These are phyloP conservation scores for Ibycter americanus DNA, from an alignment of 2,797 vertebrate genomes.

Conservation along the genomic window DNA sequence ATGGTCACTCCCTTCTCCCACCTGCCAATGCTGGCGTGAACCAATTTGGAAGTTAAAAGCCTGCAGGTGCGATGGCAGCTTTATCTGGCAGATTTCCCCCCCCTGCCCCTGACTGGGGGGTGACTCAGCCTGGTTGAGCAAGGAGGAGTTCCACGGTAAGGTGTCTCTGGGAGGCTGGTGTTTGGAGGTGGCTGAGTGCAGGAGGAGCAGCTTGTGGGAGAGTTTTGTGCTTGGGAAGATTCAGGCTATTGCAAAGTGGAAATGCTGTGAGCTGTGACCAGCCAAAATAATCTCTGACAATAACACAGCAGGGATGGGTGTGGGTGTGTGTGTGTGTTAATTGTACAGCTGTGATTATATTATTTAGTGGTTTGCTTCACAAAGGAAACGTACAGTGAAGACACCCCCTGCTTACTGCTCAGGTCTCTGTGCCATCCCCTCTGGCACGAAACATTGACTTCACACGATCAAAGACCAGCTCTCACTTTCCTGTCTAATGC, in stretches of 20 bases:
- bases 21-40: not conserved
- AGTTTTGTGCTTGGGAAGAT: not conserved
- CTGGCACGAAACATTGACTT: rapidly evolving
- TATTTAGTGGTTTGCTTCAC: not conserved
- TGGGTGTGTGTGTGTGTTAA: not conserved
- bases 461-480: not conserved
- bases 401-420: not conserved
- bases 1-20: rapidly evolving
- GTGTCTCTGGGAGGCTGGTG: not conserved
- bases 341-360: not conserved
- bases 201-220: not conserved
- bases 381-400: not conserved
- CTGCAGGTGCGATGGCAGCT: not conserved
- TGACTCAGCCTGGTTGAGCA: rapidly evolving
- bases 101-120: rapidly evolving
- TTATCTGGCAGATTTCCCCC: not conserved
- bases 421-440: not conserved
- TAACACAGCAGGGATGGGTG: not conserved
- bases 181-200: not conserved
- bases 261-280: not conserved
- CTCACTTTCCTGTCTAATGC: not conserved
- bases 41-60: not conserved
- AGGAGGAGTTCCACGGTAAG: not conserved
- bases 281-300: not conserved
- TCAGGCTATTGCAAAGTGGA: not conserved